These are phyloP conservation scores for Alcis repandata DNA, from an alignment of 2,888 invertebrate genomes.

Conservation along the genomic window DNA sequence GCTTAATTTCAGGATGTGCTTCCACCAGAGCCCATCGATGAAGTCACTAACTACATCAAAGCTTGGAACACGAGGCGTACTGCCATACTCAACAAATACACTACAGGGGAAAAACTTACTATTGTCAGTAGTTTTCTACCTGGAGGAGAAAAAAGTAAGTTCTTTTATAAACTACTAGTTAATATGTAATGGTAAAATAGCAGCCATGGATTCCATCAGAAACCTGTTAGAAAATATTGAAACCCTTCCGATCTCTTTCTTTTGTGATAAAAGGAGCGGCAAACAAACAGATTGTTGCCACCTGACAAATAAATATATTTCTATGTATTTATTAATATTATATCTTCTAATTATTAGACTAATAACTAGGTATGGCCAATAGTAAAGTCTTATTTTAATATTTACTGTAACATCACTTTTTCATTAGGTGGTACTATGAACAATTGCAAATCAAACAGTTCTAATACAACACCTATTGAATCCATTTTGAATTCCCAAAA, in stretches of 20 bases:
- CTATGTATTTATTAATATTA: too few species aligned
- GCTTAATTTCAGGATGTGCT: conserved; percentile 57
- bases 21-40: conserved; percentile 51
- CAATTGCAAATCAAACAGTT: background rate
- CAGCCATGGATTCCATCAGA: too few species aligned
- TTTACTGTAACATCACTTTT: background rate
- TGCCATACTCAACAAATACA: conserved; percentile 95
- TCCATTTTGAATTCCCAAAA: background rate
- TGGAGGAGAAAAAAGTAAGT: conserved; percentile 92
- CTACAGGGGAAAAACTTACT: conserved; percentile 96
- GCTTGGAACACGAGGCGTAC: conserved; percentile 92
- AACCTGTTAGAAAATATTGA: too few species aligned
- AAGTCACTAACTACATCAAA: conserved; percentile 84
- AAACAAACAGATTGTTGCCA: too few species aligned
- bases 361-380: too few species aligned
- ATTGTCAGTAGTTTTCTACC: conserved; percentile 95
- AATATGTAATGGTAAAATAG: too few species aligned
- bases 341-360: too few species aligned
- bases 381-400: too few species aligned
- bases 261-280: too few species aligned
- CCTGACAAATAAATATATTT: too few species aligned
- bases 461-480: background rate
- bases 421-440: conserved; percentile 18
- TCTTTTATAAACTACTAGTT: background rate
- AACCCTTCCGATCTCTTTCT: too few species aligned